Conservation (phyloP, 2,888 invertebrate species). For the Cantharis rustica region DNA sequence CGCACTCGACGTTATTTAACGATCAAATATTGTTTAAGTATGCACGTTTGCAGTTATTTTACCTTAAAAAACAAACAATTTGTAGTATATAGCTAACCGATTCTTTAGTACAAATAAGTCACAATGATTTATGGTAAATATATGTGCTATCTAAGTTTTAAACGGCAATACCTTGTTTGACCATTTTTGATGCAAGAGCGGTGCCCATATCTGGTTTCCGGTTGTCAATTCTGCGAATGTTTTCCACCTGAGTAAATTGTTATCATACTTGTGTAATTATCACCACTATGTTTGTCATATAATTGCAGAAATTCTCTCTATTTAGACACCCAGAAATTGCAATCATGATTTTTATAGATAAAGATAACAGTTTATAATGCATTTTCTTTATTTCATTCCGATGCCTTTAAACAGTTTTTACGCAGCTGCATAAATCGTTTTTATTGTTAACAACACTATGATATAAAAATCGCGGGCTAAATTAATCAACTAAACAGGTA, state of each 20-base stretch:
- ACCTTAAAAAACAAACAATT: slow-evolving; percentile 20
- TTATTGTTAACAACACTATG: neutral
- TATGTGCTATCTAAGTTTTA: slow-evolving; percentile 49
- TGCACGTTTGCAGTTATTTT: neutral
- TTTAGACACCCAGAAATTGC: slow-evolving; percentile 21
- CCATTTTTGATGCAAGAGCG: slow-evolving; percentile 43
- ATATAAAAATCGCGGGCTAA: slow-evolving; percentile 5
- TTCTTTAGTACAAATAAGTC: slow-evolving; percentile 36
- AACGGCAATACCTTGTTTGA: slow-evolving; percentile 44
- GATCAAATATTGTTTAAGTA: neutral
- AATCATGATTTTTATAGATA: slow-evolving; percentile 19
- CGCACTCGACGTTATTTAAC: neutral
- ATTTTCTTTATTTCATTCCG: neutral
- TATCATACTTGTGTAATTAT: slow-evolving; percentile 37
- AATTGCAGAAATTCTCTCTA: slow-evolving; percentile 29
- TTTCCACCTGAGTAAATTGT: slow-evolving; percentile 50
- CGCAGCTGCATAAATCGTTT: neutral
- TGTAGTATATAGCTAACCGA: slow-evolving; percentile 25
- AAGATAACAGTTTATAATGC: slow-evolving; percentile 7
- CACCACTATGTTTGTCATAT: slow-evolving; percentile 34
- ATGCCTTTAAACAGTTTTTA: neutral
- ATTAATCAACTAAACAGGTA: slow-evolving; percentile 10
- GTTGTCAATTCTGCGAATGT: slow-evolving; percentile 46
- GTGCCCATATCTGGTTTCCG: slow-evolving; percentile 45
- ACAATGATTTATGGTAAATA: slow-evolving; percentile 49